Percentiles rank a stretch among this genome's conserved stretches.
Evolutionary conservation across 2,797 vertebrate genomes (phyloP).

Genomic region (Orestias chungarensis): DNA sequence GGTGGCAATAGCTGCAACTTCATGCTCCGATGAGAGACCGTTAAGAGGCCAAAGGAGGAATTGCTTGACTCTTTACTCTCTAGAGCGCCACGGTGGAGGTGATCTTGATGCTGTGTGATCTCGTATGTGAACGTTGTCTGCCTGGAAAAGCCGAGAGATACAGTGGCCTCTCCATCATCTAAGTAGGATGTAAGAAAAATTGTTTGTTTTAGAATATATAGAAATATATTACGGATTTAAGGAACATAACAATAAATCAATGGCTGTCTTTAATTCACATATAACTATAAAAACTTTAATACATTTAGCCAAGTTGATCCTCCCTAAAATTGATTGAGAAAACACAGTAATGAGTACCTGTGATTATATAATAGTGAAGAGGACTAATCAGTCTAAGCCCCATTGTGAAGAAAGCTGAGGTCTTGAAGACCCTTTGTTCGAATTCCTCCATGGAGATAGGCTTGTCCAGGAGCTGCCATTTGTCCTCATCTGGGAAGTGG

Average conservation of each 20-base stretch:
- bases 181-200: slow-evolving; percentile 13
- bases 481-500: slow-evolving; percentile 81
- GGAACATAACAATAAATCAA: background rate
- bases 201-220: background rate
- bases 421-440: slow-evolving; percentile 82
- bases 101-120: slow-evolving; percentile 75
- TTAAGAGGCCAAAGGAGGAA: slow-evolving; percentile 76
- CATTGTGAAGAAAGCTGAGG: slow-evolving; percentile 82
- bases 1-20: slow-evolving; percentile 81
- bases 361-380: slow-evolving; percentile 75
- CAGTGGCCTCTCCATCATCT: slow-evolving; percentile 81
- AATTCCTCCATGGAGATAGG: slow-evolving; percentile 75
- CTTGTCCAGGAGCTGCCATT: slow-evolving; percentile 83
- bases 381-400: slow-evolving; percentile 80
- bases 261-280: background rate
- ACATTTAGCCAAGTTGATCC: background rate
- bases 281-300: background rate
- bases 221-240: background rate
- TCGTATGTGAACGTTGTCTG: slow-evolving; percentile 81
- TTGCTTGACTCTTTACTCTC: slow-evolving; percentile 55
- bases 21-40: slow-evolving; percentile 71
- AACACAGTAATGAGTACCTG: slow-evolving; percentile 63
- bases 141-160: slow-evolving; percentile 73
- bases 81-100: slow-evolving; percentile 61
- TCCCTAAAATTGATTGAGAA: background rate